Evolutionary conservation across 2,113 vertebrate species (phyloP).

Genomic region (Heterotis niloticus): DNA sequence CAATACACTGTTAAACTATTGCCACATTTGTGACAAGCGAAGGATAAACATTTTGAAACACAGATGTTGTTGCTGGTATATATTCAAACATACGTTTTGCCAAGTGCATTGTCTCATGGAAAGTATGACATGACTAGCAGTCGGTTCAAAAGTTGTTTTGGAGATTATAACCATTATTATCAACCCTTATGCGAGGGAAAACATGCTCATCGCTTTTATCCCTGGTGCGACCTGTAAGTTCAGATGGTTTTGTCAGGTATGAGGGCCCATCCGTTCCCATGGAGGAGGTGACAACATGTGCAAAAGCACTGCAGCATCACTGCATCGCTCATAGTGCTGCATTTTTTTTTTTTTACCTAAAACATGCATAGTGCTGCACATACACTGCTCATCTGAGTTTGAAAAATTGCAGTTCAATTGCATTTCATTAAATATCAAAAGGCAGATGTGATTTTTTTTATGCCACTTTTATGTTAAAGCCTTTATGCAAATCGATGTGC

Average conservation of each 20-base stretch:
- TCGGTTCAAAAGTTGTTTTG: background rate
- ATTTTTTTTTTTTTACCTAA: too few species aligned
- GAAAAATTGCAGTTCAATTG: too few species aligned
- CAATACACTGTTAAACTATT: background rate
- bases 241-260: background rate
- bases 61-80: background rate
- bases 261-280: too few species aligned
- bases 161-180: slow-evolving; percentile 4
- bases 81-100: slow-evolving; percentile 1
- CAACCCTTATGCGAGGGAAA: background rate
- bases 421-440: too few species aligned
- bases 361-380: too few species aligned
- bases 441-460: background rate
- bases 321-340: too few species aligned
- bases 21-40: slow-evolving; percentile 6
- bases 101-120: background rate
- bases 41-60: slow-evolving; percentile 3
- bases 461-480: background rate
- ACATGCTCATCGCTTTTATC: background rate
- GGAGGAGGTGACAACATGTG: too few species aligned
- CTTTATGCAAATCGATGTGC: background rate
- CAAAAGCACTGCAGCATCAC: too few species aligned
- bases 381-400: too few species aligned
- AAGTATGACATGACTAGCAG: background rate
- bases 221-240: background rate